Base-by-base conservation (phyloP, 2,113 vertebrate genomes). In the Rhea pennata region DNA sequence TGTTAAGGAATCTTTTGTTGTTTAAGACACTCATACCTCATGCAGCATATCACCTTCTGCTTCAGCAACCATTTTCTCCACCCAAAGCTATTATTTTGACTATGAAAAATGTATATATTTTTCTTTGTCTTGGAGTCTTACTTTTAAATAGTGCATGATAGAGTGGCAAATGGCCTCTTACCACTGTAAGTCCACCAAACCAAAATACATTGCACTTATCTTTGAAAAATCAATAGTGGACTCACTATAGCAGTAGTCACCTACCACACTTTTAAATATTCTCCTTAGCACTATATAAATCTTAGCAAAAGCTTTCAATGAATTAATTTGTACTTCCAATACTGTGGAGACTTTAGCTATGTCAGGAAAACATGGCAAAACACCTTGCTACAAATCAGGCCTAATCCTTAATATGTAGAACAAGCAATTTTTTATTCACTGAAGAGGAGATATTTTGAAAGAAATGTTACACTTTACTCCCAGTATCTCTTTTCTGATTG, bases 21-120 rank as follows among this genome's bases (percentile, higher is more conserved):
- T 91, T 96, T 90, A 93, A 94, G 93, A 90, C 54, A 93, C 76
- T 84, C 88, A 94, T 94, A 89, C 73, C 94, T 96, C 93, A 79
- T 81, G 61, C 64, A 90, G 77, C 19, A 39, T 72, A 93, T 90
- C 66, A 88, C 39, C 31, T 80, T 82, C 81, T 69, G 93, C 85
- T 78, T 76, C 31, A 92, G 72, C 26, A 86, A 50, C 29, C 67
- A 26, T 70, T 64, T 87, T 96, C 76, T 42, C 33, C 24, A 67
- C 88, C 89, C 80, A 89, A 85, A 97, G 61, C 36, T 80, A 62
- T 24, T 72, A 84, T 53, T 96, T 76, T 72, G 88, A 96, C 76
- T 66, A 69, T 97, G 67, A 91, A 93, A 87, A 97, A 94, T 93
- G 84, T n/a, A 39, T 84, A 91, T 87, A 33, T 50, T 97, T 88